Base-by-base conservation (phyloP, 1,140 invertebrate species). In the Lucilia cuprina region DNA sequence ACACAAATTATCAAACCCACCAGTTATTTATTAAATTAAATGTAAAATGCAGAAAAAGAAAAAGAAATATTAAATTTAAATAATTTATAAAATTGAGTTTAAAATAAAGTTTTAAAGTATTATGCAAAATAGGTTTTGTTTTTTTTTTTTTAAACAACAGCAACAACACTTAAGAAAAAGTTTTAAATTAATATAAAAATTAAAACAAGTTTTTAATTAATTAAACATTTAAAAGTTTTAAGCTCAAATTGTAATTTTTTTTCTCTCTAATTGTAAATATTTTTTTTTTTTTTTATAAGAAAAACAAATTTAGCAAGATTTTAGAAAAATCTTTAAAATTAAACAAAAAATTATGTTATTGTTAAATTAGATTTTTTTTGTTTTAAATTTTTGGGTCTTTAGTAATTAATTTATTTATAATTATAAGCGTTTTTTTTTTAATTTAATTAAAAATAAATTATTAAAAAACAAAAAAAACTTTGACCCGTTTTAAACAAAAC, bases 11-110 rank as follows among this genome's bases (percentile, higher is more conserved):
- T 49, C 77, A 80, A 80, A 80, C 77, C 77, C 77, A 80, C 77
- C 77, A 80, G 77, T 80, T 49, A 80, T 80, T 80, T 80, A 50
- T 80, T 50, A 70, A 70, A 70, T 70, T 70, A 70, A 70, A 70
- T 70, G 5, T 10, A 70, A 21, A 70, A 5, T 30, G 25, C 3
- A 30, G 25, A 70, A 70, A 8, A 19, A 25, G 25, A 70, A 7
- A 70, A 70, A 9, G 19, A 25, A 70, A 70, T 5, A 70, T 25
- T 7, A 8, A 70, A 19, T 70, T 70, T 70, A 19, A 21, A 21
- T 70, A 70, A 21, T 70, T 70, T 70, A 8, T 70, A 21, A n/a
- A n/a, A 21, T 21, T 70, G 65, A 60, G 55, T 70, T 21, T 70
- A 70, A n/a, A 70, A 70, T n/a, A 60, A 70, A 21, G n/a, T 70